Base-by-base conservation (phyloP, 2,113 vertebrate species). In the Leptobrachium ailaonicum region DNA sequence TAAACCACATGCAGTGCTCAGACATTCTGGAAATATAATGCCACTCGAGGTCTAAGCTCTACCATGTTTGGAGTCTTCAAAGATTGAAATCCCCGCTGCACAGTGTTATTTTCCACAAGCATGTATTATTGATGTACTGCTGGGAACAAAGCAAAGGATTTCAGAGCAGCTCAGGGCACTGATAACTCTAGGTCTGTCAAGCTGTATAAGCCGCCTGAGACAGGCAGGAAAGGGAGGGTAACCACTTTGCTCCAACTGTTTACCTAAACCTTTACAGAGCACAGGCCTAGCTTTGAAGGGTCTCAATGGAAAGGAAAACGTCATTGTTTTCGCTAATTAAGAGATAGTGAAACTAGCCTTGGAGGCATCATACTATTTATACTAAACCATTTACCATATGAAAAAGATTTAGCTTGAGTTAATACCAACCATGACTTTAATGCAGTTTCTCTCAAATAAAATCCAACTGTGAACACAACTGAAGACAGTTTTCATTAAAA, bases 251-350 rank as follows among this genome's bases (percentile, higher is more conserved):
- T 63, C 8, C 41, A 20, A 66, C 64, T 75, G 66, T 78, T 78
- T 78, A 71, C 76, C 67, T 62, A 78, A 71, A 78, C 11, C 66
- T 77, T 58, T 45, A 14, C 56, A 41, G 67, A 71, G 66, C 58
- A 20, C 72, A 81, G 72, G 56, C 9, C 72, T 40, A 10, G 32
- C 42, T 75, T 72, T 72, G 53, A 66, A 80, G 71, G 8, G 53
- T 80, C 20, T 58, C 62, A 68, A 71, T 75, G 66, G 53, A 20
- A 75, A 74, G 71, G 79, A 81, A 81, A 74, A n/a, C 41, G 9
- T 62, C 64, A 81, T 81, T 81, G 72, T 81, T 81, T 71, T 75
- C 72, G 45, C 20, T 75, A 68, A 80, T 80, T 80, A 80, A 67
- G 9, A 69, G 78, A 81, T 75, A 69, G 79, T 81, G 71, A 81